Conservation (phyloP, 1,140 invertebrate species). For the Hormaphis cornu region DNA sequence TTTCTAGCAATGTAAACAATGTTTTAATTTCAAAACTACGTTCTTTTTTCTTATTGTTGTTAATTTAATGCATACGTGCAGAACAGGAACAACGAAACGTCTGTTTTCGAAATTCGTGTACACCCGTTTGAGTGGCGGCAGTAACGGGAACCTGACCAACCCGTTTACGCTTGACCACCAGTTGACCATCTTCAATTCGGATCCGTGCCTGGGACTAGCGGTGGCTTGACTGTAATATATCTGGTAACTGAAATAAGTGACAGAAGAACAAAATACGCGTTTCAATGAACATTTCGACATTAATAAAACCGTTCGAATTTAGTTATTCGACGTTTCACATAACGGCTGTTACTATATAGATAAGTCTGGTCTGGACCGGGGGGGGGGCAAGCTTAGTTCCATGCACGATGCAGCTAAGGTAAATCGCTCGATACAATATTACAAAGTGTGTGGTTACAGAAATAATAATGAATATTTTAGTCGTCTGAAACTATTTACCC, state of each 20-base stretch:
- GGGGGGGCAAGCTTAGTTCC: too few species aligned
- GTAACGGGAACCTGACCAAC: conserved; percentile 51
- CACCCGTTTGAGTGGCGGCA: conserved; percentile 49
- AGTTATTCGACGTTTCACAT: too few species aligned
- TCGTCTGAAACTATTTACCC: too few species aligned
- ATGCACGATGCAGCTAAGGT: too few species aligned
- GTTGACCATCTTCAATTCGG: conserved; percentile 52
- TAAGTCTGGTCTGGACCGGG: too few species aligned
- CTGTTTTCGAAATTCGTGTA: conserved; percentile 54
- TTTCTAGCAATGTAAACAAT: not conserved
- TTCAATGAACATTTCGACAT: too few species aligned
- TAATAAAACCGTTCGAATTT: too few species aligned
- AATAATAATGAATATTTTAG: too few species aligned
- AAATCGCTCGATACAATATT: too few species aligned
- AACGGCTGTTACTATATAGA: too few species aligned
- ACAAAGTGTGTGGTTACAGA: too few species aligned
- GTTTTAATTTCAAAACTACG: not conserved
- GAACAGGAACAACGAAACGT: conserved; percentile 53
- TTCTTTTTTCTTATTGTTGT: not conserved
- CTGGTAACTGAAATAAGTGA: conserved; percentile 44
- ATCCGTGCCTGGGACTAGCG: conserved; percentile 45
- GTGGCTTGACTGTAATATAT: conserved; percentile 58
- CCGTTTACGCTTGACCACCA: conserved; percentile 54
- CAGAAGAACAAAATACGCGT: too few species aligned
- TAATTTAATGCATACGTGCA: conserved; percentile 49